These are phyloP conservation scores for Clamator glandarius DNA, from an alignment of 2,797 vertebrate species.

Conservation along the genomic window DNA sequence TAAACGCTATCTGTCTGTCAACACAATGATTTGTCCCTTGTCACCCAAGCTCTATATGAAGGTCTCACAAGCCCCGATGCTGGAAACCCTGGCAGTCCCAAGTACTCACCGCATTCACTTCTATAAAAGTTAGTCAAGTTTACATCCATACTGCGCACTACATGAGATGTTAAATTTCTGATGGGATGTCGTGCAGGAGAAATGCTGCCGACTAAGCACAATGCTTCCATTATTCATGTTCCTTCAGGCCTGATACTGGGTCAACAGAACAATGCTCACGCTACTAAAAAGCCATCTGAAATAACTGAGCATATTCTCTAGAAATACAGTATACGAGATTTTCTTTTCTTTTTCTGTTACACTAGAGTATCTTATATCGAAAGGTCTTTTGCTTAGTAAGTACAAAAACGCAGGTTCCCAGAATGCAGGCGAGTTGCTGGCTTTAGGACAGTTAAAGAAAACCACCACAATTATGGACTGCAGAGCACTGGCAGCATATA, in stretches of 20 bases:
- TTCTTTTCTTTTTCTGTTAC: neutral
- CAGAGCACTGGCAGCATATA: neutral
- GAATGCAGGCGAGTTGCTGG: neutral
- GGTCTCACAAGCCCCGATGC: neutral
- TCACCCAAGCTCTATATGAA: neutral
- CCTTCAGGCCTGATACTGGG: conserved; percentile 57
- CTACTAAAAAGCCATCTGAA: conserved; percentile 4
- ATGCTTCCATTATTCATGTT: conserved; percentile 60
- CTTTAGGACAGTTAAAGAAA: neutral
- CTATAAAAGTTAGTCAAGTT: neutral
- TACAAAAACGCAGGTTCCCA: neutral
- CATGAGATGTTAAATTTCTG: neutral
- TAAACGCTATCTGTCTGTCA: neutral
- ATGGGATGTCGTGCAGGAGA: conserved; percentile 2
- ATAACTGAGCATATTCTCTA: neutral
- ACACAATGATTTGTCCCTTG: neutral
- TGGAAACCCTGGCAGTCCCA: neutral
- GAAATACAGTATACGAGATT: neutral
- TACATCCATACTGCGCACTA: neutral
- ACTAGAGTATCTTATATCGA: neutral
- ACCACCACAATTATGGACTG: neutral
- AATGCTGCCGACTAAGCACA: conserved; percentile 35
- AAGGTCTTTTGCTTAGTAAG: neutral
- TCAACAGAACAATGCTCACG: conserved; percentile 46
- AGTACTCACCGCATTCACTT: conserved; percentile 14